These are phyloP conservation scores for Sisyra nigra DNA, from an alignment of 2,888 invertebrate genomes.

Conservation along the genomic window DNA sequence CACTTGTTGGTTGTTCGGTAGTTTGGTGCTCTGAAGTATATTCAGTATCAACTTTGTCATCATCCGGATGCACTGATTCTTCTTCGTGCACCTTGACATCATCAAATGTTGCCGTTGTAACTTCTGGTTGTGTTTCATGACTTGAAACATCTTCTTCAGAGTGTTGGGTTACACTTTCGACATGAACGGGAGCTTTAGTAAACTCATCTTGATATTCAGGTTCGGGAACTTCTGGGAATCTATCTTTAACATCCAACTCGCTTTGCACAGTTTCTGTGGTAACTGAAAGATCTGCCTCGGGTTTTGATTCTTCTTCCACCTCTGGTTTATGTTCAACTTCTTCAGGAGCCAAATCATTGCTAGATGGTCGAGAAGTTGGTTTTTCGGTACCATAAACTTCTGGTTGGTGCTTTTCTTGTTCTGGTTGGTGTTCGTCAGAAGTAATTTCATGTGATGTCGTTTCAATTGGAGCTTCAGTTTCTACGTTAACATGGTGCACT, in stretches of 20 bases:
- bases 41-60: conserved; percentile 11
- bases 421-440: conserved; percentile 6
- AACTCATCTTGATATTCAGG: too few relatives aligned
- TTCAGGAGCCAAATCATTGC: conserved; percentile 8
- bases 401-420: conserved; percentile 6
- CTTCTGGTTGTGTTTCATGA: conserved; percentile 6
- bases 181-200: not conserved
- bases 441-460: not conserved
- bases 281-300: conserved; percentile 11
- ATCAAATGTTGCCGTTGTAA: not conserved
- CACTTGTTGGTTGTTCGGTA: conserved; percentile 13
- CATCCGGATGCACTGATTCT: conserved; percentile 9
- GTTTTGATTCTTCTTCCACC: conserved; percentile 23
- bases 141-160: conserved; percentile 6
- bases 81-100: too few relatives aligned
- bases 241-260: conserved; percentile 7
- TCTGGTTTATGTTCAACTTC: conserved; percentile 8
- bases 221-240: too few relatives aligned
- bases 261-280: conserved; percentile 3
- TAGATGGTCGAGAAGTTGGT: conserved; percentile 9
- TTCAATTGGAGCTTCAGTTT: conserved; percentile 6
- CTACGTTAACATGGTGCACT: conserved; percentile 8
- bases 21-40: conserved; percentile 9
- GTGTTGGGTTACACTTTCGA: conserved; percentile 11
- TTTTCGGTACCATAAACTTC: conserved; percentile 5